A percentile compares a stretch with the other conserved stretches of the same genome.
These are phyloP conservation scores for Drosophila meridionalis DNA, from an alignment of 2,888 invertebrate genomes.

Conservation along the genomic window DNA sequence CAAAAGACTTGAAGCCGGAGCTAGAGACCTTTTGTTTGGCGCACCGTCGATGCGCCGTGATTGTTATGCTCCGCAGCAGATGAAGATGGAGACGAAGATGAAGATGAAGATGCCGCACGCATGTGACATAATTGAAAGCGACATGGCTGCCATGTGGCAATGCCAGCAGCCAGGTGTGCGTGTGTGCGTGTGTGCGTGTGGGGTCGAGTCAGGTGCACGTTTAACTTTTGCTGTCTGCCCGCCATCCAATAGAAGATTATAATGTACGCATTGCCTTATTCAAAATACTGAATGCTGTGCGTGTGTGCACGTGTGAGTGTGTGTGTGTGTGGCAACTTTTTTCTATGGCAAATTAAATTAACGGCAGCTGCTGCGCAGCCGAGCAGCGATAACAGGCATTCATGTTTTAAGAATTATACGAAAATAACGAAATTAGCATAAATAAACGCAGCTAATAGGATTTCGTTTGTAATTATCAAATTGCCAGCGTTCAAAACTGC, in stretches of 20 bases:
- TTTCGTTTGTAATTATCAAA: slow-evolving; percentile 77
- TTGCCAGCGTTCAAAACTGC: slow-evolving; percentile 47
- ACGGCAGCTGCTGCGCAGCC: slow-evolving; percentile 52
- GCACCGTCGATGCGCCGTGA: slow-evolving; percentile 43
- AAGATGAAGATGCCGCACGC: slow-evolving; percentile 63
- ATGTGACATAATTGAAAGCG: slow-evolving; percentile 77
- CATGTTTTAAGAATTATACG: slow-evolving; percentile 68
- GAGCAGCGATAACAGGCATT: slow-evolving; percentile 67
- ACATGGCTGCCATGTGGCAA: slow-evolving; percentile 64
- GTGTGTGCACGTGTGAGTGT: slow-evolving; percentile 8
- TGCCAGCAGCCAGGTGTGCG: slow-evolving; percentile 9
- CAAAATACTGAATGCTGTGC: slow-evolving; percentile 52
- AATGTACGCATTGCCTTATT: slow-evolving; percentile 77
- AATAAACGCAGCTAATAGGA: slow-evolving; percentile 75
- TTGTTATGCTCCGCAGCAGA: slow-evolving; percentile 57
- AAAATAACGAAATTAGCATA: slow-evolving; percentile 75
- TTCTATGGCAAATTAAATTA: slow-evolving; percentile 65
- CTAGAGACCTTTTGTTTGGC: slow-evolving; percentile 34
- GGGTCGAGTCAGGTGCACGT: slow-evolving; percentile 48
- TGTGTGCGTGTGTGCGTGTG: background rate
- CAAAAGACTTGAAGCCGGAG: slow-evolving; percentile 25
- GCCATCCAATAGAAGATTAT: slow-evolving; percentile 68
- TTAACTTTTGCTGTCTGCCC: slow-evolving; percentile 52
- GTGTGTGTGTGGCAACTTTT: slow-evolving; percentile 20
- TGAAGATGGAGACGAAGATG: slow-evolving; percentile 48